These are phyloP conservation scores for Drosophila parthenogenetica DNA, from an alignment of 2,888 invertebrate genomes.

Conservation along the genomic window DNA sequence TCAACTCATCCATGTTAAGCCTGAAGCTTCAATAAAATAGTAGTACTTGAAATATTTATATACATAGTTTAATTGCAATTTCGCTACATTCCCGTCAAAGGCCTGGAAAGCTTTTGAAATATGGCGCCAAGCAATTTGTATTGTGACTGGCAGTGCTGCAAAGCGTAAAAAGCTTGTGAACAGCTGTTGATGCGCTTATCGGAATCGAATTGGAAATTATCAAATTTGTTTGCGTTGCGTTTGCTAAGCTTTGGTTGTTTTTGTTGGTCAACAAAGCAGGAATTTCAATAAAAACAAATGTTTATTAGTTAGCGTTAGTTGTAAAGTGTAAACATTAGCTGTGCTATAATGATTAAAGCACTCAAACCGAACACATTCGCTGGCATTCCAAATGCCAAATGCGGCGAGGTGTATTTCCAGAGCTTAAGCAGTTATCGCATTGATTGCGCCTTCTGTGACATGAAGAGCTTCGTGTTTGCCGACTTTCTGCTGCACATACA, in stretches of 20 bases:
- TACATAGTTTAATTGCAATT: too few relatives aligned
- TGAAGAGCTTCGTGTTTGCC: conserved; percentile 76
- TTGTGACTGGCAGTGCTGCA: conserved; percentile 41
- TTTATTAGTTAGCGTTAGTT: conserved; percentile 30
- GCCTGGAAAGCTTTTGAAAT: not conserved
- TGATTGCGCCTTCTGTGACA: conserved; percentile 73
- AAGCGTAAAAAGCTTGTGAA: not conserved
- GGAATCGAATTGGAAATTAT: conserved; percentile 27
- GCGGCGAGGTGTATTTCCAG: conserved; percentile 81
- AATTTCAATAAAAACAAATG: conserved; percentile 41
- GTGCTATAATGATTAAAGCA: conserved; percentile 61
- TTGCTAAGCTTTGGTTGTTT: not conserved
- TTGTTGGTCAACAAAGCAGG: not conserved
- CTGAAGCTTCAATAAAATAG: not conserved
- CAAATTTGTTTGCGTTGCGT: conserved; percentile 52
- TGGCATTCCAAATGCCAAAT: conserved; percentile 69
- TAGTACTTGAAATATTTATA: not conserved
- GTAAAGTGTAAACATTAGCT: not conserved
- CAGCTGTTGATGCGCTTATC: conserved; percentile 54
- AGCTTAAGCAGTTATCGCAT: conserved; percentile 72
- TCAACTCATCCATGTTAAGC: conserved; percentile 53
- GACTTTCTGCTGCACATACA: conserved; percentile 77
- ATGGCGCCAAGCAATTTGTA: not conserved
- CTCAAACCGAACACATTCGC: conserved; percentile 64
- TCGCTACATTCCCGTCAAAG: too few relatives aligned